A percentile compares a stretch with the other conserved stretches of the same genome.
These are phyloP conservation scores for Caradrina clavipalpis DNA, from an alignment of 2,888 invertebrate species.

Conservation along the genomic window DNA sequence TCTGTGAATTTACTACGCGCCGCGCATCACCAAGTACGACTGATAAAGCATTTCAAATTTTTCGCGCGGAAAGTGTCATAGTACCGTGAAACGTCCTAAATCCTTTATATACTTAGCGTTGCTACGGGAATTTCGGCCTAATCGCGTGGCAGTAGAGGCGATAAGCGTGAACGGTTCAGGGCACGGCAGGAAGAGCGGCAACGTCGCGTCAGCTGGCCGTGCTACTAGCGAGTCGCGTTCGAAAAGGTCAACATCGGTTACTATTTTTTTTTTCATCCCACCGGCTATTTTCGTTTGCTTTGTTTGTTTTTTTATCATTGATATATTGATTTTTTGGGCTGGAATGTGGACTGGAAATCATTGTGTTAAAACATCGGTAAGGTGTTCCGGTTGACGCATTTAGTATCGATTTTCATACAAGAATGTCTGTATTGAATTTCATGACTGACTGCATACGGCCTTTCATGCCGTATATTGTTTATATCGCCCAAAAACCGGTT, in stretches of 20 bases:
- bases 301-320: slow-evolving; percentile 78
- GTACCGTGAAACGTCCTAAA: slow-evolving; percentile 84
- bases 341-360: slow-evolving; percentile 62
- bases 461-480: slow-evolving; percentile 40
- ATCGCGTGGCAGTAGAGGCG: slow-evolving; percentile 78
- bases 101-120: slow-evolving; percentile 83
- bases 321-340: slow-evolving; percentile 72
- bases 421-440: slow-evolving; percentile 48
- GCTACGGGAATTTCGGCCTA: slow-evolving; percentile 75
- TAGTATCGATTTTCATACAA: slow-evolving; percentile 59
- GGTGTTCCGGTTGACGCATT: slow-evolving; percentile 41
- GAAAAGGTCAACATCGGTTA: slow-evolving; percentile 90
- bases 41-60: slow-evolving; percentile 90
- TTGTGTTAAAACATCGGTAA: slow-evolving; percentile 38
- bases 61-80: slow-evolving; percentile 89
- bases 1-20: slow-evolving; percentile 72
- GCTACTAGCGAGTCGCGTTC: slow-evolving; percentile 87
- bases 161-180: slow-evolving; percentile 83
- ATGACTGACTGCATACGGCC: slow-evolving; percentile 50
- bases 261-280: slow-evolving; percentile 84
- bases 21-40: slow-evolving; percentile 77
- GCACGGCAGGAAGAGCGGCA: slow-evolving; percentile 81
- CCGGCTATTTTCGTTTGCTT: slow-evolving; percentile 83
- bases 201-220: slow-evolving; percentile 90
- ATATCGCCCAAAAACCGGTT: slow-evolving; percentile 38